phyloP scores from a whole-genome alignment of 2,888 invertebrate species.

The Augochlorella aurata region DNA sequence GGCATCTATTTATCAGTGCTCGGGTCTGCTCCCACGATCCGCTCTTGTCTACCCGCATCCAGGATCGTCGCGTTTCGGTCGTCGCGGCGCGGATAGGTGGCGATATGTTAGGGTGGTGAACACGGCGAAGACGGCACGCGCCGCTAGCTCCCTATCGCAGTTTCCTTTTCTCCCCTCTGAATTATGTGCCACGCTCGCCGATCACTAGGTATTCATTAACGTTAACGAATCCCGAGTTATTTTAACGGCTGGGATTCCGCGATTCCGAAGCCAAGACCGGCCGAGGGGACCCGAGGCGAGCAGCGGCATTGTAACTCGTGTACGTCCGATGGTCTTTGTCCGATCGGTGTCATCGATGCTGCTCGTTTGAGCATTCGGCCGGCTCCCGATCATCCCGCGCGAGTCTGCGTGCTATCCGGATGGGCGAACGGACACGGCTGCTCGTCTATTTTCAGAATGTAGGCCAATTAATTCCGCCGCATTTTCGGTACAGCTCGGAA shows the following conservation, averaged over 20 bases:
- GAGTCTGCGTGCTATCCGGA: not conserved
- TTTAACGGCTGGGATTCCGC: slow-evolving; percentile 67
- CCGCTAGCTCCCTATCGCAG: not conserved
- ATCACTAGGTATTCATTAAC: slow-evolving; percentile 78
- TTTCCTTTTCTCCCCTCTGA: slow-evolving; percentile 56
- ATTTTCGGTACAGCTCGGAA: slow-evolving; percentile 66
- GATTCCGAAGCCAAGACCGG: not conserved
- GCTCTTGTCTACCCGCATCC: not conserved
- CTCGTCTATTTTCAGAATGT: slow-evolving; percentile 72
- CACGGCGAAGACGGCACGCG: not conserved
- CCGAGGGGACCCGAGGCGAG: not conserved
- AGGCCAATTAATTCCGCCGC: slow-evolving; percentile 73
- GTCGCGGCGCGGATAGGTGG: not conserved
- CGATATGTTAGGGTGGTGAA: not conserved
- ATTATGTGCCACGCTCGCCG: slow-evolving; percentile 76
- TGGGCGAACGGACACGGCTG: slow-evolving; percentile 22
- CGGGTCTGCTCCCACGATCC: not conserved
- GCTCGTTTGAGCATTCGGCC: slow-evolving; percentile 1
- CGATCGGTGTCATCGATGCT: slow-evolving; percentile 7
- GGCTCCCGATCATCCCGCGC: slow-evolving; percentile 1
- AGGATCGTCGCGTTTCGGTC: not conserved
- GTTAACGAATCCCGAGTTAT: slow-evolving; percentile 77
- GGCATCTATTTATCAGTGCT: slow-evolving; percentile 3
- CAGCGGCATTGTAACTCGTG: not conserved
- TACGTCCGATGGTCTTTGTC: not conserved